phyloP scores from a whole-genome alignment of 2,797 vertebrate genomes.

The Odontamblyopus rebecca region DNA sequence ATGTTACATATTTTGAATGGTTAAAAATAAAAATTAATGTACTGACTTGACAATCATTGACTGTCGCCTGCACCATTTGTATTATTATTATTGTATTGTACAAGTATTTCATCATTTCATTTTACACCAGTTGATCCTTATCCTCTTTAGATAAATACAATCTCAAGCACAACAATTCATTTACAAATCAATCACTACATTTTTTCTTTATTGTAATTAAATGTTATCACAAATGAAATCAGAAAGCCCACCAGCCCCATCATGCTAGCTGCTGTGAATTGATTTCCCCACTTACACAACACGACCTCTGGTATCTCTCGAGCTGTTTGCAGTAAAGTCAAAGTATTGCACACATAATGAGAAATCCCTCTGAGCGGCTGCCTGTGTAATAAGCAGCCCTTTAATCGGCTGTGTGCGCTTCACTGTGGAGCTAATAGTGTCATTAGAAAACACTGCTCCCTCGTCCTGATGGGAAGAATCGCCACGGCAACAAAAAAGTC shows the following conservation, averaged over 20 bases:
- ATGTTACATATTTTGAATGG: too few relatives aligned
- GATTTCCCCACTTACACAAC: background rate
- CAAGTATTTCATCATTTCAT: too few relatives aligned
- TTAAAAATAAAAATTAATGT: background rate
- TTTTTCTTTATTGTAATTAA: conserved; percentile 1
- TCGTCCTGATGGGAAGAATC: conserved; percentile 49
- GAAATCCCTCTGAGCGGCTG: conserved; percentile 19
- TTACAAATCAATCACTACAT: background rate
- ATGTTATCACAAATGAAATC: background rate
- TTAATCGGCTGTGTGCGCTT: conserved; percentile 32
- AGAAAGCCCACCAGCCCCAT: background rate
- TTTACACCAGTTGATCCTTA: background rate
- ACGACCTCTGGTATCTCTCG: background rate
- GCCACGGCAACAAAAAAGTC: conserved; percentile 28
- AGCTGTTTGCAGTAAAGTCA: background rate
- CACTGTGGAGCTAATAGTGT: conserved; percentile 32
- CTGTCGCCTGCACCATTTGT: background rate
- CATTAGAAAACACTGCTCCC: conserved; percentile 26
- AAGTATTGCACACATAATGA: conserved; percentile 13
- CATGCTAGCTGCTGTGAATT: background rate
- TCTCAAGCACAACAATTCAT: background rate
- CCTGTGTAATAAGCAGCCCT: conserved; percentile 29
- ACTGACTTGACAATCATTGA: background rate
- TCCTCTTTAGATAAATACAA: background rate
- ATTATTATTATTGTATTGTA: too few relatives aligned